A percentile compares a stretch with the other conserved stretches of the same genome.
Evolutionary conservation across 2,797 vertebrate genomes (phyloP).

Genomic region (Xenops minutus): DNA sequence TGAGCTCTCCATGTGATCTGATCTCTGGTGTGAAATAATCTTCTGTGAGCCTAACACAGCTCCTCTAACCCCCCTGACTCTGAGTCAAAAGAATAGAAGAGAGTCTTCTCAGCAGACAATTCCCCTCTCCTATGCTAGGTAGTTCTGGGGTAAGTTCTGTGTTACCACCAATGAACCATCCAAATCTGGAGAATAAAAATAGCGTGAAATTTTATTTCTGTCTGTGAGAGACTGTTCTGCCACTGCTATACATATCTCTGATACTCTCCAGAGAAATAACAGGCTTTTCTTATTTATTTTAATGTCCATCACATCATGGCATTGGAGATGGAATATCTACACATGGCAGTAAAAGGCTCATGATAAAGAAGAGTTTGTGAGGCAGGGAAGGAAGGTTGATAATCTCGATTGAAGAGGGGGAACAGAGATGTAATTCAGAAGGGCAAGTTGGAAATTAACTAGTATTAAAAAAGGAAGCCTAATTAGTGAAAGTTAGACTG

Average conservation of each 20-base stretch:
- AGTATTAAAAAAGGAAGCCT: neutral
- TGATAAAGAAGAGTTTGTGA: neutral
- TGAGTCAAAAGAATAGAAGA: neutral
- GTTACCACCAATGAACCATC: neutral
- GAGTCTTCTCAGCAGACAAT: neutral
- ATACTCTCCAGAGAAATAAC: neutral
- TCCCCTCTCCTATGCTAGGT: fast-evolving
- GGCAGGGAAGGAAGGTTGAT: neutral
- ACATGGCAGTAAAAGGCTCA: neutral
- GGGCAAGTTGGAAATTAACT: neutral
- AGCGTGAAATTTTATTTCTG: neutral
- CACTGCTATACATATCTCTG: neutral
- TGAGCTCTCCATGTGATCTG: neutral
- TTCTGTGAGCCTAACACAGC: neutral
- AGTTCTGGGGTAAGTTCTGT: neutral
- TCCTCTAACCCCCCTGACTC: neutral
- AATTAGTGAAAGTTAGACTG: neutral
- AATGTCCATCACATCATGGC: neutral
- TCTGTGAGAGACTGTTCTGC: neutral
- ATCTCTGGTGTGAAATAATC: neutral
- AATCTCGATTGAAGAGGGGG: neutral
- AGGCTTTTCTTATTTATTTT: neutral
- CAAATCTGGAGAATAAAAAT: neutral
- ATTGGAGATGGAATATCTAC: neutral
- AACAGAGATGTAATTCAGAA: neutral